phyloP scores from a whole-genome alignment of 1,140 invertebrate species.

The Eulimnadia texana region DNA sequence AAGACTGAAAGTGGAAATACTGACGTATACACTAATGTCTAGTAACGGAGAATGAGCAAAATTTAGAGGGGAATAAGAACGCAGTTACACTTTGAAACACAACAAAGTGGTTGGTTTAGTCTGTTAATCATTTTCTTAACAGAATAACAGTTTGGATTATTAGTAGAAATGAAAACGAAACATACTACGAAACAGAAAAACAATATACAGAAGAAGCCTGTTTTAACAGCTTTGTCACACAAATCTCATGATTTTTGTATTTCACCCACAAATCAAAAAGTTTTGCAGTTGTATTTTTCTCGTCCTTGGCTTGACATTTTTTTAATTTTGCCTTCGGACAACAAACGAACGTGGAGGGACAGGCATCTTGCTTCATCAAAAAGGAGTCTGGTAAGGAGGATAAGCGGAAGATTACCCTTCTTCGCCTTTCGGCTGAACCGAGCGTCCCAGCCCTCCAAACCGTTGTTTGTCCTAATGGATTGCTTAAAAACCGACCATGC shows the following conservation, averaged over 20 bases:
- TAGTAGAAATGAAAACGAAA: background rate
- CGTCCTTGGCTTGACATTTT: background rate
- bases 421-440: background rate
- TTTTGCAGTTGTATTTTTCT: background rate
- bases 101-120: too few relatives aligned
- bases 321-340: background rate
- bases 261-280: background rate
- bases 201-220: background rate
- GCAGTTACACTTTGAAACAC: too few relatives aligned
- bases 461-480: slow-evolving; percentile 7
- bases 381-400: background rate
- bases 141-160: too few relatives aligned
- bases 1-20: too few relatives aligned
- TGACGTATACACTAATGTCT: too few relatives aligned
- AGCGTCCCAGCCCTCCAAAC: background rate
- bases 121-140: too few relatives aligned
- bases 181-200: background rate
- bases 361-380: background rate
- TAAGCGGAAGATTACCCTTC: background rate
- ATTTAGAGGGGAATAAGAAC: too few relatives aligned
- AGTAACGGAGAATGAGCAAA: too few relatives aligned
- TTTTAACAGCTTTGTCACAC: background rate
- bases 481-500: background rate
- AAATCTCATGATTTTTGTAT: background rate
- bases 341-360: background rate